Percentiles rank a stretch among this genome's conserved stretches.
These are phyloP conservation scores for Tringa solitaria DNA, from an alignment of 2,113 vertebrate species.

Conservation along the genomic window DNA sequence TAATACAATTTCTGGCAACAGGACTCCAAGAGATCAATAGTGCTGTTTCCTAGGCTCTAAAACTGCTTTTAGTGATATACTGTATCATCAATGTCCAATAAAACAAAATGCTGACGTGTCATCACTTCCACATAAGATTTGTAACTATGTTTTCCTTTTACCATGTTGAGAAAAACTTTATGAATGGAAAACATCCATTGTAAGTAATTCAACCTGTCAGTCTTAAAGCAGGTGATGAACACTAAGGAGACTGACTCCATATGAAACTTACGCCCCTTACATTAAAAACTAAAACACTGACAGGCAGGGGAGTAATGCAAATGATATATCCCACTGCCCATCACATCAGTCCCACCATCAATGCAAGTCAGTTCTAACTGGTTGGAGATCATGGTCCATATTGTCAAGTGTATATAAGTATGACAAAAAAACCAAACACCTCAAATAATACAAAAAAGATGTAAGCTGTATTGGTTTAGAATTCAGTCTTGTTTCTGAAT, in stretches of 20 bases:
- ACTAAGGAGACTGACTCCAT: not conserved
- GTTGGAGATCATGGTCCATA: not conserved
- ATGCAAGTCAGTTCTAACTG: not conserved
- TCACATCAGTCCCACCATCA: not conserved
- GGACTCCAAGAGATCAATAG: constrained; percentile 57
- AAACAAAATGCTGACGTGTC: constrained; percentile 42
- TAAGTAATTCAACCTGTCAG: not conserved
- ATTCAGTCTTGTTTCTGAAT: not conserved
- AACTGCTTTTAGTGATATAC: constrained; percentile 56
- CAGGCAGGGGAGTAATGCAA: not conserved
- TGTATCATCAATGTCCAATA: constrained; percentile 23
- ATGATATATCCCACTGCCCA: not conserved
- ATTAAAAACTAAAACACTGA: not conserved
- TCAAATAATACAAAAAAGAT: accelerated
- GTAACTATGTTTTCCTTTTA: constrained; percentile 1
- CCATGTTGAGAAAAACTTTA: not conserved
- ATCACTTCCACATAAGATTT: not conserved
- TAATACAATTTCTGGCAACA: constrained; percentile 55
- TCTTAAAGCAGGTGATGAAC: not conserved
- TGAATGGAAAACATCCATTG: not conserved
- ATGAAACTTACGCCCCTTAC: not conserved
- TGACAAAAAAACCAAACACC: not conserved
- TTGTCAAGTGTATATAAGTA: not conserved
- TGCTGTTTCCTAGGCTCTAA: constrained; percentile 56
- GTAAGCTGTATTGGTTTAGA: not conserved